Evolutionary conservation across 2,888 invertebrate genomes (phyloP).

Genomic region (Zaprionus bogoriensis): DNA sequence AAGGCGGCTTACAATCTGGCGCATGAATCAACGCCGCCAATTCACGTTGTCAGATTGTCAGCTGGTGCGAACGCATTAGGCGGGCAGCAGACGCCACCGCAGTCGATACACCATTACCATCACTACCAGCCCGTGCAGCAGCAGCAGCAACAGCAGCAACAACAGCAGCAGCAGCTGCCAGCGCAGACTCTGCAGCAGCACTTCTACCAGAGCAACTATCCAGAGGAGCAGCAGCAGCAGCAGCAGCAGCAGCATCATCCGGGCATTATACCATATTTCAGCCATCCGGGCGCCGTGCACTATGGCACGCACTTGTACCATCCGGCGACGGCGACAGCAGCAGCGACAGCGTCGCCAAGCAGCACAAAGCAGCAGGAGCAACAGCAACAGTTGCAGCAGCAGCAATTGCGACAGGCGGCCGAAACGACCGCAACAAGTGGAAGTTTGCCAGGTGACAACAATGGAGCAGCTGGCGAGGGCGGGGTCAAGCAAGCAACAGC

Average conservation of each 20-base stretch:
- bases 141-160: conserved; percentile 24
- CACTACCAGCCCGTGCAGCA: conserved; percentile 47
- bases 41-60: conserved; percentile 71
- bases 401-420: conserved; percentile 27
- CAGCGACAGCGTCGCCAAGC: conserved; percentile 26
- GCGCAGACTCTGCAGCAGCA: conserved; percentile 18
- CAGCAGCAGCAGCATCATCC: conserved; percentile 41
- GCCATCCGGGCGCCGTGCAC: conserved; percentile 77
- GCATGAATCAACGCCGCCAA: conserved; percentile 66
- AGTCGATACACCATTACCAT: conserved; percentile 59
- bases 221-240: conserved; percentile 40
- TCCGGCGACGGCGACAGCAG: conserved; percentile 53
- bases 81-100: conserved; percentile 37
- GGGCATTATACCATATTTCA: conserved; percentile 69
- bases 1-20: conserved; percentile 60
- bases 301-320: conserved; percentile 80
- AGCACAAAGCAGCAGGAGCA: conserved; percentile 17
- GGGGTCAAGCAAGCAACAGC: conserved; percentile 42
- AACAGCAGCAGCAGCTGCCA: conserved; percentile 41
- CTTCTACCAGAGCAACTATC: conserved; percentile 33
- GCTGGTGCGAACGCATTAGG: conserved; percentile 56
- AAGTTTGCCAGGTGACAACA: conserved; percentile 52
- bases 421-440: conserved; percentile 56
- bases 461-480: conserved; percentile 2
- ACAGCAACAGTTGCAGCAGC: conserved; percentile 21